These are phyloP conservation scores for Endotricha flammealis DNA, from an alignment of 2,888 invertebrate genomes.

Conservation along the genomic window DNA sequence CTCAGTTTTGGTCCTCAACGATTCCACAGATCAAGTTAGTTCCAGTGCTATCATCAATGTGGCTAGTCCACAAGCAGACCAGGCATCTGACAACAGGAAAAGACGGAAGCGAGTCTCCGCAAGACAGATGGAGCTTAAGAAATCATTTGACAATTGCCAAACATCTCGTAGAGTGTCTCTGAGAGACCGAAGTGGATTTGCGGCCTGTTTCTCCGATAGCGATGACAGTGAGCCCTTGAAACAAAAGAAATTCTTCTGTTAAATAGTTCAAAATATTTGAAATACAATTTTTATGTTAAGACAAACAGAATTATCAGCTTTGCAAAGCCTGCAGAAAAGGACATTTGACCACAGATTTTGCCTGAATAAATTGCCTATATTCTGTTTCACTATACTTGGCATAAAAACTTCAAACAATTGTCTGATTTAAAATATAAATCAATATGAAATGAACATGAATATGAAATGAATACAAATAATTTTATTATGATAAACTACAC, in stretches of 20 bases:
- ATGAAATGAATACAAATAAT: no score
- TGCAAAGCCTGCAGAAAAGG: no score
- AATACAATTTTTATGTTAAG: slow-evolving; percentile 2
- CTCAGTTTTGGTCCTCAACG: slow-evolving; percentile 47
- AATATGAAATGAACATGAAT: no score
- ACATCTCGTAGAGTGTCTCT: slow-evolving; percentile 41
- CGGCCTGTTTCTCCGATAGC: slow-evolving; percentile 67
- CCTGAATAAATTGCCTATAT: no score
- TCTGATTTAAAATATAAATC: no score
- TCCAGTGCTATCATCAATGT: slow-evolving; percentile 54
- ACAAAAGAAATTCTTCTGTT: slow-evolving; percentile 56
- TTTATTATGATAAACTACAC: no score
- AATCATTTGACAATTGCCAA: slow-evolving; percentile 33
- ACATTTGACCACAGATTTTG: no score
- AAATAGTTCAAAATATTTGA: slow-evolving; percentile 1
- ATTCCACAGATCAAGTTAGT: slow-evolving; percentile 49
- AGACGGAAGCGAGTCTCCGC: slow-evolving; percentile 30
- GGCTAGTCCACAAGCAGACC: slow-evolving; percentile 21
- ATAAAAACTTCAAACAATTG: no score
- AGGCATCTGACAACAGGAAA: slow-evolving; percentile 6
- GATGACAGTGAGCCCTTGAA: slow-evolving; percentile 57
- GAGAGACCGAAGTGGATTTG: slow-evolving; percentile 59
- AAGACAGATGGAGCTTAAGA: slow-evolving; percentile 30
- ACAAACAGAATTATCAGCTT: no score
- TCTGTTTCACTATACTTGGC: no score